Base-by-base conservation (phyloP, 2,113 vertebrate species). In the Noturus placidus region DNA sequence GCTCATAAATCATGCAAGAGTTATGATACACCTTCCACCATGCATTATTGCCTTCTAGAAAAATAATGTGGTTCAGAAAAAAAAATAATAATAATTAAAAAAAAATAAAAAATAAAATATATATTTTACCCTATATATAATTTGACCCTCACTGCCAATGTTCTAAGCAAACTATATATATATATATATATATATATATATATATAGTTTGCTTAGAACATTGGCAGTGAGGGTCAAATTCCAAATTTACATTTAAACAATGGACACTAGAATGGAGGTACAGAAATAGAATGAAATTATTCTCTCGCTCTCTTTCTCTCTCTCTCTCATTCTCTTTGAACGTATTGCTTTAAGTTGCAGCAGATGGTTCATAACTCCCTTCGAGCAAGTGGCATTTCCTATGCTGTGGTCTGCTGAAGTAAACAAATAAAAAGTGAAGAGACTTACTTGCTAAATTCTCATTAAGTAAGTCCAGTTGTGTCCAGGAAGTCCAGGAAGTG, bases 1-100 rank as follows among this genome's bases (percentile, higher is more conserved):
- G 50, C 74, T 50, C 74, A 77, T 50, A 77, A 77, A 77, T 77
- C 74, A 77, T 77, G 74, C 42, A 77, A 46, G 74, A n/a, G 25
- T 77, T 77, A 77, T n/a, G 25, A 77, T 77, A n/a, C 70, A 74
- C 70, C 9, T 74, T 11, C 42, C 1, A 25, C 42, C 22, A 77
- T 74, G 42, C 5, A 50, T 77, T 77, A 77, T 77, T 77, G 0
- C 25, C 13, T 77, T 77, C 42, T 50, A 5, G 15, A 50, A 50
- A 50, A 77, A 77, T 77, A n/a, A 22, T 50, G 22, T n/a, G 42
- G 42, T 46, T n/a, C 14, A 50, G 42, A 38, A 69, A 69, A 74
- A 74, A n/a, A n/a, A n/a, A n/a, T n/a, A n/a, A n/a, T n/a, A n/a
- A n/a, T n/a, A n/a, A n/a, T n/a, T n/a, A n/a, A n/a, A n/a, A n/a